phyloP scores from a whole-genome alignment of 2,113 vertebrate genomes.

The Herpetotheres cachinnans region DNA sequence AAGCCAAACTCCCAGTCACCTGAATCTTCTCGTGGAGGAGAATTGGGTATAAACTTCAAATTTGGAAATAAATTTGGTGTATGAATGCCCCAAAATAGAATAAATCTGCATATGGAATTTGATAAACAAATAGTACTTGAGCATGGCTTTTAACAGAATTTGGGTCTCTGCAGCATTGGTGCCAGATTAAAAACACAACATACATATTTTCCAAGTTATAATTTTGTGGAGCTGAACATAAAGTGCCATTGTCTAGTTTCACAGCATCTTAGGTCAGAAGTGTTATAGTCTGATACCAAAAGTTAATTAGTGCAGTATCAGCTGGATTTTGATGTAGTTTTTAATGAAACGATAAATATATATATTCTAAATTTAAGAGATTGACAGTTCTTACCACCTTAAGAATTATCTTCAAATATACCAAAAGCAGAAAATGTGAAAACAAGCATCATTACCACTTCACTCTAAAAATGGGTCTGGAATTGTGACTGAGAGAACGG shows the following conservation, averaged over 20 bases:
- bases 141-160: background rate
- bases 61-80: background rate
- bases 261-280: background rate
- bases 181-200: background rate
- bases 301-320: background rate
- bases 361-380: background rate
- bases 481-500: background rate
- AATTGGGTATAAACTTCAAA: background rate
- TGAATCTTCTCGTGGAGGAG: background rate
- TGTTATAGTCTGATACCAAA: background rate
- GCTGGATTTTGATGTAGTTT: background rate
- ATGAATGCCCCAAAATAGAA: background rate
- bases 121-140: background rate
- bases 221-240: background rate
- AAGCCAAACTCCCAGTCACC: conserved; percentile 21
- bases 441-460: background rate
- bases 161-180: background rate
- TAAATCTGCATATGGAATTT: background rate
- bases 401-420: background rate
- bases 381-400: background rate
- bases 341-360: background rate
- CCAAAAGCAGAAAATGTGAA: background rate
- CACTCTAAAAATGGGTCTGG: background rate
- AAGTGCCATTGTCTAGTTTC: background rate
- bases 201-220: background rate